Conservation (phyloP, 64 coral and sea anemone species). For the Montipora efflorescens region DNA sequence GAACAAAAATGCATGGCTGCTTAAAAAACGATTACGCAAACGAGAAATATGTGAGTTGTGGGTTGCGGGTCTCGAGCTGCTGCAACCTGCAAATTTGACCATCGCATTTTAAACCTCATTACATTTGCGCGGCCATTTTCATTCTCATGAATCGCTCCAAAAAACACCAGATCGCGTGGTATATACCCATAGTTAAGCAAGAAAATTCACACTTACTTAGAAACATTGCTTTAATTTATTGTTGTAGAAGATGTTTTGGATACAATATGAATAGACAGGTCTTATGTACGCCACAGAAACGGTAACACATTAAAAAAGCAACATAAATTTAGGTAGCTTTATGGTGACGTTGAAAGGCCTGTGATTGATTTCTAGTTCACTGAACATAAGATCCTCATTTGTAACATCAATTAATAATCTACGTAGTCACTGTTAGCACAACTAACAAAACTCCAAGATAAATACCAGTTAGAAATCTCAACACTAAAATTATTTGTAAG, state of each 20-base stretch:
- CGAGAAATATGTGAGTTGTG: no score
- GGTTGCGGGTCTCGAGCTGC: no score
- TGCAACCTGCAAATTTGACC: no score
- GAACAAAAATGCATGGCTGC: no score
- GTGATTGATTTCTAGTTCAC: no score
- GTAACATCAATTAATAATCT: not conserved
- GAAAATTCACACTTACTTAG: not conserved
- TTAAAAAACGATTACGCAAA: no score
- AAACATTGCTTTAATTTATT: not conserved
- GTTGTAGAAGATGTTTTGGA: not conserved
- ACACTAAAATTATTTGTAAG: not conserved
- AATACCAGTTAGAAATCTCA: not conserved
- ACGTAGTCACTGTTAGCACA: not conserved
- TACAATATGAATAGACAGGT: not conserved
- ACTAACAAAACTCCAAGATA: not conserved
- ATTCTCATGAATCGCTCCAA: no score
- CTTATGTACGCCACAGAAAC: not conserved
- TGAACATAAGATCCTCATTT: not conserved
- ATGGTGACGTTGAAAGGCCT: not conserved
- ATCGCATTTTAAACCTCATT: no score
- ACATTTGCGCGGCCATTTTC: no score
- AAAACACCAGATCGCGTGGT: no score
- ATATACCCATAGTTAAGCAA: not conserved
- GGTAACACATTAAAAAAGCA: no score
- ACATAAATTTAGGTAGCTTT: not conserved